Base-by-base conservation (phyloP, 2,113 vertebrate genomes). In the Coracopsis vasa region DNA sequence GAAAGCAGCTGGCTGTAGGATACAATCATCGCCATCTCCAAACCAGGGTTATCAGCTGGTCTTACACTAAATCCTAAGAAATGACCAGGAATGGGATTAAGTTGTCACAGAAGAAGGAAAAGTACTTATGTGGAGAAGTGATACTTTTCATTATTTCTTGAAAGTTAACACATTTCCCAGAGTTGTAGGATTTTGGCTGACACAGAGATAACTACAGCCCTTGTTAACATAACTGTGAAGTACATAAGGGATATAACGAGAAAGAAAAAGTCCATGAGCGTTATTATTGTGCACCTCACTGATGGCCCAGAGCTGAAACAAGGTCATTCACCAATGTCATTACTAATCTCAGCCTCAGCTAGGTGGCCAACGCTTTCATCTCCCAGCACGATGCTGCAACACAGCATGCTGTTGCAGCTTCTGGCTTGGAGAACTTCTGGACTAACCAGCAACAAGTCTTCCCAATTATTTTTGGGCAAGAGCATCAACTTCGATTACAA, bases 251-350 rank as follows among this genome's bases (percentile, higher is more conserved):
- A 45, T 66, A 50, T 78, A 83, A 78, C 37, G 13, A 58, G 42
- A 54, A 6, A n/a, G 14, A 29, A 64, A 47, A 62, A 51, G 29
- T 24, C 58, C 9, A 3, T 0, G 5, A 53, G 29, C 4, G 7
- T 29, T 61, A 24, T 19, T 51, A 58, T 7, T 18, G 39, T 42
- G 27, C 1, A 0, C 31, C 56, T 83, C 77, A 33, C 20, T 0
- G 2, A 21, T 0, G 2, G 65, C 29, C 48, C 24, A 69, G 31
- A 86, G 28, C 8, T 0, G 0, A 66, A 29, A 33, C 0, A 0
- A 61, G 33, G 53, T 78, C 0, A 3, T 19, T 78, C 42, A 67
- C 60, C 65, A 37, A 4, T 2, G 0, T 13, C 2, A 2, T 24
- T 42, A 47, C 33, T 67, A 25, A 64, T n/a, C 53, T 58, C 66